phyloP scores from a whole-genome alignment of 2,797 vertebrate genomes.

The Leuciscus waleckii region DNA sequence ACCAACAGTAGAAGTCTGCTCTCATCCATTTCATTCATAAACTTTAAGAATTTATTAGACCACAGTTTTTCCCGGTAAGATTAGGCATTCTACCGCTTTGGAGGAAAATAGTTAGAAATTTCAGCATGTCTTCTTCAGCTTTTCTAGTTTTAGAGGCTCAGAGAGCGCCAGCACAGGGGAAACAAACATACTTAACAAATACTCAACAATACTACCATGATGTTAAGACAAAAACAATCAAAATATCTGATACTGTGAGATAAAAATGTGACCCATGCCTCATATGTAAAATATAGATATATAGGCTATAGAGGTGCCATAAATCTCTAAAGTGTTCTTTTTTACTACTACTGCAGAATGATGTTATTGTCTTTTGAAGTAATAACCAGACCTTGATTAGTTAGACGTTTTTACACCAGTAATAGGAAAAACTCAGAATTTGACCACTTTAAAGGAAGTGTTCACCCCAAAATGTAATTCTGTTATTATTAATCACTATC shows the following conservation, averaged over 20 bases:
- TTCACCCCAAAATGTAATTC: not conserved
- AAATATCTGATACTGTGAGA: not conserved
- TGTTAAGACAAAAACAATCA: not conserved
- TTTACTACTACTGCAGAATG: not conserved
- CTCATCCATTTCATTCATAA: conserved; percentile 42
- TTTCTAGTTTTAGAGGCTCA: conserved; percentile 5
- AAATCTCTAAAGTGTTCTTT: not conserved
- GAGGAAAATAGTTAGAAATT: conserved; percentile 57
- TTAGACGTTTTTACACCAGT: not conserved
- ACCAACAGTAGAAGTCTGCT: conserved; percentile 2
- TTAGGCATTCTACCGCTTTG: conserved; percentile 62
- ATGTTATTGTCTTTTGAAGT: not conserved
- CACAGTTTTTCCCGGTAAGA: conserved; percentile 60
- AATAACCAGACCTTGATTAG: not conserved
- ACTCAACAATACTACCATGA: not conserved
- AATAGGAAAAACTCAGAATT: not conserved
- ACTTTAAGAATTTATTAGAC: conserved; percentile 66
- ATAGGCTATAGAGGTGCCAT: not conserved
- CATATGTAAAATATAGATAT: not conserved
- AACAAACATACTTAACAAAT: not conserved
- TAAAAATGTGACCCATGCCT: not conserved
- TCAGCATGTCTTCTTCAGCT: conserved; percentile 38
- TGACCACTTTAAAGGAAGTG: not conserved
- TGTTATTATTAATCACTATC: not conserved
- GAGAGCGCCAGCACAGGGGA: not conserved